These are phyloP conservation scores for Augiades crinisus DNA, from an alignment of 2,888 invertebrate genomes.

Conservation along the genomic window DNA sequence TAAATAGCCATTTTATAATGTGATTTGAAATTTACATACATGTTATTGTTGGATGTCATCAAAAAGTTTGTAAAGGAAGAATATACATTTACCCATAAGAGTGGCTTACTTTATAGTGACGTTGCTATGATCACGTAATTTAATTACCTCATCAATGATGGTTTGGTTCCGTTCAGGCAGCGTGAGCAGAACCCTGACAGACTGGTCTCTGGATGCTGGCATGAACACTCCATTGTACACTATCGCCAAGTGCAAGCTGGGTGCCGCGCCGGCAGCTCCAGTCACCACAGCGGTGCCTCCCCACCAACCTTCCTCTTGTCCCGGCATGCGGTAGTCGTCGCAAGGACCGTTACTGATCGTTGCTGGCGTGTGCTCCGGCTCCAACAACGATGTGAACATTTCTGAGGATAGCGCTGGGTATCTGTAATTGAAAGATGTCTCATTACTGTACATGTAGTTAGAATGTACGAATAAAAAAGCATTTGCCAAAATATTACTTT, in stretches of 20 bases:
- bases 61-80: no score
- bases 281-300: slow-evolving; percentile 94
- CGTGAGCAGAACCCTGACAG: slow-evolving; percentile 86
- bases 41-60: no score
- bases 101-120: no score
- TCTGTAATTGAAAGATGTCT: slow-evolving; percentile 43
- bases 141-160: slow-evolving; percentile 85
- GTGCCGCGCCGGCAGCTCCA: slow-evolving; percentile 89
- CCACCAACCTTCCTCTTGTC: slow-evolving; percentile 87
- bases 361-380: slow-evolving; percentile 85
- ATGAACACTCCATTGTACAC: slow-evolving; percentile 92
- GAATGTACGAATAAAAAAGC: neutral
- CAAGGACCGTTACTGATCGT: slow-evolving; percentile 78
- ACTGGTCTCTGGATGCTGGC: slow-evolving; percentile 83
- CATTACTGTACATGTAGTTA: no score
- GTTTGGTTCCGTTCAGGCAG: slow-evolving; percentile 87
- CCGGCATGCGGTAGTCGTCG: slow-evolving; percentile 69
- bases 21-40: no score
- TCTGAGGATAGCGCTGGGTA: slow-evolving; percentile 90
- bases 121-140: no score
- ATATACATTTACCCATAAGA: no score
- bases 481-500: no score
- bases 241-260: slow-evolving; percentile 89
- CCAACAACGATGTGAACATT: slow-evolving; percentile 89
- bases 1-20: no score